Conservation (phyloP, 2,888 invertebrate species). For the Dicyrtoma fusca region DNA sequence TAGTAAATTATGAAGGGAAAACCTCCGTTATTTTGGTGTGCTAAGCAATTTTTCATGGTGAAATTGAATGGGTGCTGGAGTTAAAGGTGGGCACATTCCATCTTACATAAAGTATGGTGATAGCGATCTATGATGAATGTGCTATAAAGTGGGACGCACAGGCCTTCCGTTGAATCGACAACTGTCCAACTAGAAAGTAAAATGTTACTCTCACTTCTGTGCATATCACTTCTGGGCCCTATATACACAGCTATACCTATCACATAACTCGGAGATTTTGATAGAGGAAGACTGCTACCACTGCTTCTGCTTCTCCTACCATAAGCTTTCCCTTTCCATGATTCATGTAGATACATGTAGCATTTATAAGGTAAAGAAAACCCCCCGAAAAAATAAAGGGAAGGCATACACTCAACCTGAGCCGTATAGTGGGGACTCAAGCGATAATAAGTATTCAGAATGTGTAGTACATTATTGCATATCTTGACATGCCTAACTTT, state of each 20-base stretch:
- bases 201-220: not conserved
- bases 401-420: too few relatives aligned
- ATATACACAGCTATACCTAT: too few relatives aligned
- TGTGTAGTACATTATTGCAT: constrained; percentile 19
- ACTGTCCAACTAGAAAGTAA: not conserved
- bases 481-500: constrained; percentile 10
- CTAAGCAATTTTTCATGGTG: constrained; percentile 42
- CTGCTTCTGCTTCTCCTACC: too few relatives aligned
- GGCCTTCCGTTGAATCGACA: not conserved
- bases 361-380: too few relatives aligned
- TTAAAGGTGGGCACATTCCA: constrained; percentile 42
- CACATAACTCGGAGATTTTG: too few relatives aligned
- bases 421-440: not conserved
- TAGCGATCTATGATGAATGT: constrained; percentile 45
- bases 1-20: constrained; percentile 8
- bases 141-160: constrained; percentile 31
- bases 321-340: too few relatives aligned
- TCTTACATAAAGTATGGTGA: constrained; percentile 40
- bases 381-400: too few relatives aligned
- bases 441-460: constrained; percentile 22
- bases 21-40: constrained; percentile 33
- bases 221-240: not conserved
- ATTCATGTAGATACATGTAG: too few relatives aligned
- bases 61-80: constrained; percentile 27
- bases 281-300: too few relatives aligned